Base-by-base conservation (phyloP, 2,888 invertebrate species). In the Sphaeridia pumilis region DNA sequence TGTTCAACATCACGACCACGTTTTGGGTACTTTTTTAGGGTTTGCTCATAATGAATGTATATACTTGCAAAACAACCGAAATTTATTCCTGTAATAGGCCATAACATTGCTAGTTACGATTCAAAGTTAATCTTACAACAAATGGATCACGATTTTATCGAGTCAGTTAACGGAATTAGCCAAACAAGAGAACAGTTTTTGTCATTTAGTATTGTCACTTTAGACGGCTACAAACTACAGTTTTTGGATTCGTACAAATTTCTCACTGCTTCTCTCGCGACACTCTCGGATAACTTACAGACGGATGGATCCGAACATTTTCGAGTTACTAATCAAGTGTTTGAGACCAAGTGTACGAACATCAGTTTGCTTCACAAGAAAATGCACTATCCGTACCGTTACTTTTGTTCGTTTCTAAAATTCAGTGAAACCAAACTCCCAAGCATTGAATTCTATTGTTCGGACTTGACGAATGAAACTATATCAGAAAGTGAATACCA, bases 401-500 rank as follows among this genome's bases (percentile, higher is more conserved):
- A 57, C 36, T 57, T 63, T 46, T 35, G 51, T 35, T 21, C 25
- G 2, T 53, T 49, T 26, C 48, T 46, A 1, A 52, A 45, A 21
- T 61, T 59, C 45, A 21, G 54, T 7, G 55, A 54, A 27, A 49
- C 44, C 0, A 1, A 12, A 12, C 25, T 63, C 1, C 63, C 60
- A 22, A 17, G 36, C 0, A 53, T 20, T 1, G 42, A 38, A 27
- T 5, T 21, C 1, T 63, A 59, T 22, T 46, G 34, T 17, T 58
- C 54, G 14, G 55, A 53, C n/a, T 49, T 63, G 12, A 41, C 17
- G 7, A 31, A 34, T 4, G 26, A 43, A 21, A 2, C 44, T 35
- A 56, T 63, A 42, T 49, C 59, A 2, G 46, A 58, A 3, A 55
- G 58, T 12, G 64, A 66, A 42, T 67, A 66, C 42, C 17, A 41